Conservation (phyloP, 2,113 vertebrate species). For the Cathartes aura region DNA sequence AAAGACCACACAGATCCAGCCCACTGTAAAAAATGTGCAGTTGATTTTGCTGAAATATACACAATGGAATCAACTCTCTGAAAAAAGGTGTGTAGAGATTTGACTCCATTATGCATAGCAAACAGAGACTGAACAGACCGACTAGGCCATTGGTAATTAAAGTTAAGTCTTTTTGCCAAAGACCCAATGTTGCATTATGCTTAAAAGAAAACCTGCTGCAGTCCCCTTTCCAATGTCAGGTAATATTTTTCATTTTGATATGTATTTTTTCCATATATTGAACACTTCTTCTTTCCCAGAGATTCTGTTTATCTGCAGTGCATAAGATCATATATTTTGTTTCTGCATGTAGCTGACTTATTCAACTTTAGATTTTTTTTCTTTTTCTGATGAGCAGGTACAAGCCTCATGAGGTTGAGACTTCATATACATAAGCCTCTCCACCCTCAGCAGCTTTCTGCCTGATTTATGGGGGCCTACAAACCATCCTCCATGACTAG, state of each 20-base stretch:
- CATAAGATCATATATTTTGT: slow-evolving; percentile 58
- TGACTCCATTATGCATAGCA: slow-evolving; percentile 33
- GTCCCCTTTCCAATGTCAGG: background rate
- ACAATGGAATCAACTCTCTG: slow-evolving; percentile 28
- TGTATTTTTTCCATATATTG: background rate
- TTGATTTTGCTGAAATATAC: slow-evolving; percentile 63
- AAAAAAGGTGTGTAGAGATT: background rate
- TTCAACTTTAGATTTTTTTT: slow-evolving; percentile 29
- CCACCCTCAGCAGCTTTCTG: slow-evolving; percentile 53
- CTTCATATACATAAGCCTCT: slow-evolving; percentile 65
- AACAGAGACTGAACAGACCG: background rate
- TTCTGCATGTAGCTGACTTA: slow-evolving; percentile 50
- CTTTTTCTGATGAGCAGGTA: slow-evolving; percentile 55
- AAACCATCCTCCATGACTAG: slow-evolving; percentile 55
- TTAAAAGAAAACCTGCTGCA: slow-evolving; percentile 31
- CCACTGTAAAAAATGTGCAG: slow-evolving; percentile 55
- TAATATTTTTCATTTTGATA: slow-evolving; percentile 35
- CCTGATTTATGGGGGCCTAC: slow-evolving; percentile 65
- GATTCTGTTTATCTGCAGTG: slow-evolving; percentile 30
- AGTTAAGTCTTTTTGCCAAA: slow-evolving; percentile 33
- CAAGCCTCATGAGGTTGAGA: slow-evolving; percentile 46
- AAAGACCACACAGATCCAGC: slow-evolving; percentile 59
- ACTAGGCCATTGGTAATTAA: slow-evolving; percentile 6
- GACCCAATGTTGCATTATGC: background rate
- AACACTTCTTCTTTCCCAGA: slow-evolving; percentile 13